Conservation (phyloP, 2,888 invertebrate genomes). For the Psylliodes chrysocephalus region DNA sequence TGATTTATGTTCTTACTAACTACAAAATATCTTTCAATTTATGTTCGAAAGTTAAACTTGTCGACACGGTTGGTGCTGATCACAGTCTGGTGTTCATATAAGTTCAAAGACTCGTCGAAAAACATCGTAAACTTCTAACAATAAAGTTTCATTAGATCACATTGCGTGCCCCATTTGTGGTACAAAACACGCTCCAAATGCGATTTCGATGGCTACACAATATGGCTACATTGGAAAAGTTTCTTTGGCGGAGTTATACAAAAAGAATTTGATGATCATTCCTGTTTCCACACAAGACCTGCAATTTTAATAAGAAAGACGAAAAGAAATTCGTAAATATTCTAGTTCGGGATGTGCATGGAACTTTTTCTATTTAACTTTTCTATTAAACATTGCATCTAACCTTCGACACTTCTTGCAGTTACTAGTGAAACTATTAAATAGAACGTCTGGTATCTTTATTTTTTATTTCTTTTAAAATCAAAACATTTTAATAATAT, state of each 20-base stretch:
- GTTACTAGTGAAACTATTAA: no score
- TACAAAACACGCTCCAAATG: slow-evolving; percentile 44
- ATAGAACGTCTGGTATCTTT: no score
- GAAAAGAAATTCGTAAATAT: slow-evolving; percentile 16
- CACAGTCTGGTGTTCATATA: slow-evolving; percentile 27
- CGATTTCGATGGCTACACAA: slow-evolving; percentile 49
- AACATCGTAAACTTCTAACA: slow-evolving; percentile 33
- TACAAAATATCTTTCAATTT: slow-evolving; percentile 10
- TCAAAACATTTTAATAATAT: no score
- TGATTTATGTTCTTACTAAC: background rate
- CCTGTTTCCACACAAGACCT: slow-evolving; percentile 22
- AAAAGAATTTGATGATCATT: slow-evolving; percentile 43
- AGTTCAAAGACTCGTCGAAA: slow-evolving; percentile 23
- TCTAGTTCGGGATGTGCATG: background rate
- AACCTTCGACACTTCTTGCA: no score
- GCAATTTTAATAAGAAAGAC: slow-evolving; percentile 33
- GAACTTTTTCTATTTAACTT: background rate
- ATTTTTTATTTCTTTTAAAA: no score
- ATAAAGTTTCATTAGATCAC: slow-evolving; percentile 47
- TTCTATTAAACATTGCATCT: background rate
- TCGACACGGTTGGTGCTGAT: slow-evolving; percentile 18
- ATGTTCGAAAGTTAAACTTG: slow-evolving; percentile 15
- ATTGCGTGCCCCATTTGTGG: slow-evolving; percentile 43
- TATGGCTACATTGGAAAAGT: slow-evolving; percentile 58
- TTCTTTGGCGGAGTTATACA: slow-evolving; percentile 53